Conservation (phyloP, 2,797 vertebrate species). For the Sorex maritimensis region DNA sequence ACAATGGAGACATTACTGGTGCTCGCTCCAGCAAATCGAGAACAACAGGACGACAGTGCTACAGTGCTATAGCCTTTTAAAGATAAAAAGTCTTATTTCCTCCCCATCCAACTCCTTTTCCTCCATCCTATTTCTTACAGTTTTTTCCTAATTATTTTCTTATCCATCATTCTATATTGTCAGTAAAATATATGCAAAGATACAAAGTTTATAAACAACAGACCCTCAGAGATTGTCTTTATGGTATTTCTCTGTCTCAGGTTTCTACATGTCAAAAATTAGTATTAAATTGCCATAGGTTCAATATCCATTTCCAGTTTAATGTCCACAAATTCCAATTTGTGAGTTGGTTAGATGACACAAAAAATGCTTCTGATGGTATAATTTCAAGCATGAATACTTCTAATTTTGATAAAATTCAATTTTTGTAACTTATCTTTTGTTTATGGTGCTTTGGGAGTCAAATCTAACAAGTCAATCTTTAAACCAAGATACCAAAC, state of each 20-base stretch:
- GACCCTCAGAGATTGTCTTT: background rate
- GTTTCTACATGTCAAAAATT: background rate
- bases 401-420: constrained; percentile 17
- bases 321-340: background rate
- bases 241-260: background rate
- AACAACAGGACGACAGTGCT: too few species aligned
- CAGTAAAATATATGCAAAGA: background rate
- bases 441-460: background rate
- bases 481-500: background rate
- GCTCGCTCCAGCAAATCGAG: too few species aligned
- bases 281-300: background rate
- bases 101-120: background rate
- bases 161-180: background rate
- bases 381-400: background rate
- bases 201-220: background rate
- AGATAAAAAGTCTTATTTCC: background rate
- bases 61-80: too few species aligned
- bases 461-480: constrained; percentile 34
- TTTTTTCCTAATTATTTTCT: background rate
- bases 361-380: background rate
- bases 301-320: background rate
- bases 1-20: too few species aligned
- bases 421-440: background rate
- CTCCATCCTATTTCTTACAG: background rate
- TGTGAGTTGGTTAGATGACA: background rate